Percentiles rank a stretch among this genome's conserved stretches.
These are phyloP conservation scores for Eulemur coronatus DNA, from an alignment of 2,797 vertebrate species.

Conservation along the genomic window DNA sequence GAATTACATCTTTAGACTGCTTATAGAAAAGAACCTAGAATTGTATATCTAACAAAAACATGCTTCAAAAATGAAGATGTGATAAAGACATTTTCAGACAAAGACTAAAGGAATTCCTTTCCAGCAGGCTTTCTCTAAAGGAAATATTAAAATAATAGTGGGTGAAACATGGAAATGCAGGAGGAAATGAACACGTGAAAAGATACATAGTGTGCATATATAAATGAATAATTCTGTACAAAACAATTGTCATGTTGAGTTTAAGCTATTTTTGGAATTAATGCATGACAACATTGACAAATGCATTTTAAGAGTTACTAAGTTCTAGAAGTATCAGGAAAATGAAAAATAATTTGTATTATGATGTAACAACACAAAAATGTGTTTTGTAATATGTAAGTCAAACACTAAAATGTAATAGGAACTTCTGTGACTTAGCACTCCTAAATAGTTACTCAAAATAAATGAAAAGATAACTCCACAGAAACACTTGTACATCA, in stretches of 20 bases:
- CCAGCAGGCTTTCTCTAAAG: not conserved
- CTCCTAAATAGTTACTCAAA: not conserved
- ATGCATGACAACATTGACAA: not conserved
- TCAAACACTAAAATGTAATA: not conserved
- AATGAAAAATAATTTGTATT: not conserved
- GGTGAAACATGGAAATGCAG: not conserved
- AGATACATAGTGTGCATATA: not conserved
- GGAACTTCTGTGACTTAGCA: not conserved
- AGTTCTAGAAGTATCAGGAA: not conserved
- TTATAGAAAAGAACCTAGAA: not conserved
- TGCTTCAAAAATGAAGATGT: not conserved
- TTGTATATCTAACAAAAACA: constrained; percentile 10
- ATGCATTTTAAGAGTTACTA: not conserved
- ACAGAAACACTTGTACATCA: not conserved
- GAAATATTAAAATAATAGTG: not conserved
- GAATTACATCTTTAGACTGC: not conserved
- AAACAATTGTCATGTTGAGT: constrained; percentile 18
- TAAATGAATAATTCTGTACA: not conserved
- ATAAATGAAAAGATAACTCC: not conserved
- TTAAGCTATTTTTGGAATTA: not conserved
- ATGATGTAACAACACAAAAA: not conserved
- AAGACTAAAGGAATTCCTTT: not conserved
- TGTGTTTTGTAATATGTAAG: not conserved
- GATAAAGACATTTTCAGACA: not conserved
- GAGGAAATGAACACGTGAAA: not conserved